A percentile compares a stretch with the other conserved stretches of the same genome.
Evolutionary conservation across 2,888 invertebrate genomes (phyloP).

Genomic region (Eudasyphora cyanicolor): DNA sequence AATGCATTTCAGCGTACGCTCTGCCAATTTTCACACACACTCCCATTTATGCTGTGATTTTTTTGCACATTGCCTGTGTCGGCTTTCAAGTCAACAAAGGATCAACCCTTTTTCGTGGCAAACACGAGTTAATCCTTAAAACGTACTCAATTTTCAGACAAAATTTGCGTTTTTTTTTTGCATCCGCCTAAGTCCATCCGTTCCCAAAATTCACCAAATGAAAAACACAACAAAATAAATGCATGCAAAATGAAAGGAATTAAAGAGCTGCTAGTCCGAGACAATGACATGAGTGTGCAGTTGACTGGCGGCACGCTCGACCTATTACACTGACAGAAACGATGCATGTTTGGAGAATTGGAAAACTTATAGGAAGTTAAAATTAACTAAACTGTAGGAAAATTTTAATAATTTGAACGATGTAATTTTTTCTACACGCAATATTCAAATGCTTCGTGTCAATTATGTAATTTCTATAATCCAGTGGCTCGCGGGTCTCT

Average conservation of each 20-base stretch:
- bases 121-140: conserved; percentile 46
- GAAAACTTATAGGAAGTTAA: too few relatives aligned
- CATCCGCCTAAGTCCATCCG: conserved; percentile 54
- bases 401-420: too few relatives aligned
- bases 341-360: too few relatives aligned
- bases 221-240: background rate
- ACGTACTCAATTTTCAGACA: conserved; percentile 27
- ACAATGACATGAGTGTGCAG: too few relatives aligned
- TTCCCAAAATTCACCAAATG: background rate
- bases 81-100: conserved; percentile 10
- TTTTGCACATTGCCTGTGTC: background rate
- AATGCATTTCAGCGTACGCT: conserved; percentile 24
- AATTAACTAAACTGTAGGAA: too few relatives aligned
- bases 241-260: conserved; percentile 6
- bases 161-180: conserved; percentile 47
- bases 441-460: too few relatives aligned
- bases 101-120: conserved; percentile 38
- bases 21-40: conserved; percentile 51
- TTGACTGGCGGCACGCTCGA: too few relatives aligned
- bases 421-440: too few relatives aligned
- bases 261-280: conserved; percentile 7
- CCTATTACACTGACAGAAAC: too few relatives aligned
- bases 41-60: conserved; percentile 4
- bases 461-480: too few relatives aligned
- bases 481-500: too few relatives aligned